A percentile compares a stretch with the other conserved stretches of the same genome.
Evolutionary conservation across 2,797 vertebrate species (phyloP).

Genomic region (Tenualosa thibaudeaui): DNA sequence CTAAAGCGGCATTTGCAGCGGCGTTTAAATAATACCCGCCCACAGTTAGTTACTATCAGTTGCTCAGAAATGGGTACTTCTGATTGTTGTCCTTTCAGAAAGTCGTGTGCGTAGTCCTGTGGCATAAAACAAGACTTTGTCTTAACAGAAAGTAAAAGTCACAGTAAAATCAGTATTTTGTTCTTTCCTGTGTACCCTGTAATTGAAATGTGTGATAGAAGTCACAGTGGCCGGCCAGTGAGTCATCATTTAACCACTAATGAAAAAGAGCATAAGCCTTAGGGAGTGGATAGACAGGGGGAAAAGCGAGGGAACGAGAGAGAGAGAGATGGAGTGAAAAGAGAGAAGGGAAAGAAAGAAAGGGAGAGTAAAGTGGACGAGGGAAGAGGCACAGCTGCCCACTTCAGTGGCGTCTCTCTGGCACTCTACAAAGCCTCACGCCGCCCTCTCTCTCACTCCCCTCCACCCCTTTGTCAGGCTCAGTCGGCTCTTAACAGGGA

Average conservation of each 20-base stretch:
- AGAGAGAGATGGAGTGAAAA: not conserved
- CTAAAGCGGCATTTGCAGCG: too few species aligned
- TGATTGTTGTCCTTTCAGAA: not conserved
- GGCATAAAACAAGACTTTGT: not conserved
- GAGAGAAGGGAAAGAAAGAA: not conserved
- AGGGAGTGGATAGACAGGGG: not conserved
- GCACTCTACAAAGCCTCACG: conserved; percentile 48
- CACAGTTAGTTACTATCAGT: not conserved
- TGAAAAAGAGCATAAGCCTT: not conserved
- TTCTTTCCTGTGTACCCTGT: not conserved
- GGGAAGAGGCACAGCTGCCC: conserved; percentile 45
- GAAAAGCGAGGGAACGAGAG: not conserved
- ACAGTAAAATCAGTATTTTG: not conserved
- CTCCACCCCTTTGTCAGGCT: conserved; percentile 30
- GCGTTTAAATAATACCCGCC: too few species aligned
- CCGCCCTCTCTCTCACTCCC: not conserved
- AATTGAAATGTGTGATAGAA: not conserved
- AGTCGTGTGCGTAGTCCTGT: too few species aligned
- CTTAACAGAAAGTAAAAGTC: not conserved
- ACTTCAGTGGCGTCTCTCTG: conserved; percentile 50
- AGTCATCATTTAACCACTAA: not conserved
- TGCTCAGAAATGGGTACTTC: not conserved
- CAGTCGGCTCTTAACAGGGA: not conserved
- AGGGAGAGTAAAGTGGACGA: not conserved
- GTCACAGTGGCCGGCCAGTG: not conserved